These are phyloP conservation scores for Discoglossus pictus DNA, from an alignment of 2,797 vertebrate species.

Conservation along the genomic window DNA sequence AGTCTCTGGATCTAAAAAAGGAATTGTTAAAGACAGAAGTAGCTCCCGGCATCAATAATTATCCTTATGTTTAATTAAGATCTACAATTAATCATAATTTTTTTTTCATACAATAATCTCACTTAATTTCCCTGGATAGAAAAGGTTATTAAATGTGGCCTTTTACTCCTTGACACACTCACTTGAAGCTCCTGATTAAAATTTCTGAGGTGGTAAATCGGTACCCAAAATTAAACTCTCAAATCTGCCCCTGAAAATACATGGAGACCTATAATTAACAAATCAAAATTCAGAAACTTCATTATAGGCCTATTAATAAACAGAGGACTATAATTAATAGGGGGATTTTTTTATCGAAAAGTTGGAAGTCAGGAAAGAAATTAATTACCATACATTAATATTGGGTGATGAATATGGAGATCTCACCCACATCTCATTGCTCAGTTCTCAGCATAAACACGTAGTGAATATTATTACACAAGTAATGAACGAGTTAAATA, in stretches of 20 bases:
- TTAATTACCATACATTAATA: slow-evolving; percentile 4
- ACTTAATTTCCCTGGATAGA: slow-evolving; percentile 74
- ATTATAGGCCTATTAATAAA: slow-evolving; percentile 53
- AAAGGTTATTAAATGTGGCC: slow-evolving; percentile 71
- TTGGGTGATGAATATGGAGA: slow-evolving; percentile 34
- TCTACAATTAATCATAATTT: slow-evolving; percentile 69
- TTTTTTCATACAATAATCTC: slow-evolving; percentile 55
- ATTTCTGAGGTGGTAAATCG: slow-evolving; percentile 62
- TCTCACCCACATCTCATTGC: neutral
- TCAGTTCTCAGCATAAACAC: no score
- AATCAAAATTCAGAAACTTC: slow-evolving; percentile 59
- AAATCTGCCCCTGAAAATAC: slow-evolving; percentile 64
- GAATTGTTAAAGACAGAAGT: slow-evolving; percentile 32
- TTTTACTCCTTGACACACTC: slow-evolving; percentile 67
- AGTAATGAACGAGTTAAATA: no score
- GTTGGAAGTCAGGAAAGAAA: slow-evolving; percentile 20
- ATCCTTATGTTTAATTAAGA: slow-evolving; percentile 72
- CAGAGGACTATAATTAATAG: slow-evolving; percentile 45
- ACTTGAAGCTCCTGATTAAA: slow-evolving; percentile 69
- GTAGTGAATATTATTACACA: no score
- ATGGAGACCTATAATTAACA: slow-evolving; percentile 57
- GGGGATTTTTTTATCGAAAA: slow-evolving; percentile 48
- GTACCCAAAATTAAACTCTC: slow-evolving; percentile 64
- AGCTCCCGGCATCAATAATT: slow-evolving; percentile 38
- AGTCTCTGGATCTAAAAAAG: slow-evolving; percentile 51